A percentile compares a stretch with the other conserved stretches of the same genome.
These are phyloP conservation scores for Plectus sambesii DNA, from an alignment of 1,140 invertebrate species.

Conservation along the genomic window DNA sequence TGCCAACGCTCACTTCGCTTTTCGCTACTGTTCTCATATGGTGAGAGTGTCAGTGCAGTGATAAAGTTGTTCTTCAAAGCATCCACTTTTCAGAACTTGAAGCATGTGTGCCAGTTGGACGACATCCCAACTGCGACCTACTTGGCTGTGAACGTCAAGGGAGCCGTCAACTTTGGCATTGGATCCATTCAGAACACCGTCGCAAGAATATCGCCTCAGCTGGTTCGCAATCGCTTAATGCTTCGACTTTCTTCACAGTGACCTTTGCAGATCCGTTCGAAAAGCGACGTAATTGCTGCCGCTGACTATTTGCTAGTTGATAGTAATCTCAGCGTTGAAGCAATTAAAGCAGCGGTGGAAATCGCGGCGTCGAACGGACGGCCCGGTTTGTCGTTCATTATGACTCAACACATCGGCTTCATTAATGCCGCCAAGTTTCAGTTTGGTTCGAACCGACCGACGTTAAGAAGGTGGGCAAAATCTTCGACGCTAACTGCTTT, in stretches of 20 bases:
- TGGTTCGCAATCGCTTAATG: conserved; percentile 14
- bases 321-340: conserved; percentile 24
- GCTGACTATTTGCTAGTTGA: conserved; percentile 35
- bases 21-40: conserved; percentile 12
- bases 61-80: neutral
- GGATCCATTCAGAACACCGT: conserved; percentile 20
- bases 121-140: conserved; percentile 29
- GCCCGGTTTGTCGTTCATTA: conserved; percentile 4
- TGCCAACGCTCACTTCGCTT: conserved; percentile 24
- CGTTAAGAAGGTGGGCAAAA: conserved; percentile 27
- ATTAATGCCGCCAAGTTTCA: conserved; percentile 8
- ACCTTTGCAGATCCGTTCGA: conserved; percentile 25
- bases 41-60: conserved; percentile 6
- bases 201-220: conserved; percentile 18
- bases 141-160: conserved; percentile 25
- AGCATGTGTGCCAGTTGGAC: conserved; percentile 4
- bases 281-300: conserved; percentile 19
- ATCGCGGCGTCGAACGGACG: conserved; percentile 5
- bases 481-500: conserved; percentile 23
- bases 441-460: conserved; percentile 43
- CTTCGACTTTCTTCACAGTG: neutral
- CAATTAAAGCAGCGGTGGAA: conserved; percentile 15
- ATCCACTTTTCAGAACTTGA: conserved; percentile 13
- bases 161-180: conserved; percentile 30
- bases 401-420: neutral